A percentile compares a stretch with the other conserved stretches of the same genome.
phyloP scores from a whole-genome alignment of 1,140 invertebrate species.

The Ptiloglossa arizonensis region DNA sequence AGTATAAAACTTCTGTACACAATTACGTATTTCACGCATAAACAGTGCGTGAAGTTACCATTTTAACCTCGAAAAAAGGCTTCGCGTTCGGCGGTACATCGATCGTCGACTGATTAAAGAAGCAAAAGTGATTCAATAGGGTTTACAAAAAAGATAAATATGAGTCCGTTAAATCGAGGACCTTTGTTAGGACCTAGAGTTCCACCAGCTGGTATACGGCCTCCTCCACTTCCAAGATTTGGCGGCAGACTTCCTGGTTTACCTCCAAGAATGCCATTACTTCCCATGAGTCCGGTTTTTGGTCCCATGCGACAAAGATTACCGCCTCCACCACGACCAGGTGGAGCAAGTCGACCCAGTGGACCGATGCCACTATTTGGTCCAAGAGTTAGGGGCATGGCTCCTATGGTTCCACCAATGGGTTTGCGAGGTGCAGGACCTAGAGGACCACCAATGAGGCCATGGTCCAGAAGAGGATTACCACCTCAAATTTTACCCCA shows the following conservation, averaged over 20 bases:
- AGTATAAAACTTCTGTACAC: neutral
- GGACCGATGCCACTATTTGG: constrained; percentile 67
- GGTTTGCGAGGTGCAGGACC: constrained; percentile 65
- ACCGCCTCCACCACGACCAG: constrained; percentile 61
- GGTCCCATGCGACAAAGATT: constrained; percentile 67
- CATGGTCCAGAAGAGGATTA: constrained; percentile 63
- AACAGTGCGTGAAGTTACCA: constrained; percentile 13
- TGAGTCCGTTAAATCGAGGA: constrained; percentile 74
- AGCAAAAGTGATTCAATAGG: constrained; percentile 2
- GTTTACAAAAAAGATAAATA: constrained; percentile 15
- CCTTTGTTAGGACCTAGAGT: constrained; percentile 67
- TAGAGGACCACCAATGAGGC: constrained; percentile 67
- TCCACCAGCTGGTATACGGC: constrained; percentile 65
- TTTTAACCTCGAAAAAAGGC: constrained; percentile 24
- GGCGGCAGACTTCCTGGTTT: constrained; percentile 68
- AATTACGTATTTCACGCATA: constrained; percentile 3
- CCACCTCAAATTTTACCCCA: constrained; percentile 66
- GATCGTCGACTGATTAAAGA: neutral
- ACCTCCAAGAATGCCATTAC: constrained; percentile 64
- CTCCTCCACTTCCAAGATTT: constrained; percentile 69
- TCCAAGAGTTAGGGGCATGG: constrained; percentile 64
- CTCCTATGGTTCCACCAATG: constrained; percentile 68
- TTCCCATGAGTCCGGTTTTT: constrained; percentile 64
- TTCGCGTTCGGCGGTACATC: neutral
- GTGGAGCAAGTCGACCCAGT: constrained; percentile 55